Base-by-base conservation (phyloP, 2,113 vertebrate species). In the Neofelis nebulosa region DNA sequence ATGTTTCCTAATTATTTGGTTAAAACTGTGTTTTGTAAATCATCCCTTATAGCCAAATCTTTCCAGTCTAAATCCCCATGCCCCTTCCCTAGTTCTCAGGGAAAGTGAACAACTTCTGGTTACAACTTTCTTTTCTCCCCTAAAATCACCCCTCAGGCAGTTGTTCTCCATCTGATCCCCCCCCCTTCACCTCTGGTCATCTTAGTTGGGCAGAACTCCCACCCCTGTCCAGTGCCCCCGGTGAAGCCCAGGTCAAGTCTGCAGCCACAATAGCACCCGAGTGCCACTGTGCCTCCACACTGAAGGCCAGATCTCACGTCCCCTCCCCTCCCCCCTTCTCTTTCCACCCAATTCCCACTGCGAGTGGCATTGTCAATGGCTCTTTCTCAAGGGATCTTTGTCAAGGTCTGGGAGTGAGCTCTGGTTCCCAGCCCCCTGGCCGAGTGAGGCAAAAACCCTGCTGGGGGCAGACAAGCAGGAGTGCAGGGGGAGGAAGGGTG, bases 341-440 rank as follows among this genome's bases (percentile, higher is more conserved):
- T 92, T 80, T 82, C 76, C 48, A 79, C 38, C 57, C 69, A 57
- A 7, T 96, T 93, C 94, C 78, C 94, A 82, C 79, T 87, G 45
- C 76, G 65, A 92, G 52, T 9, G 52, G 80, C 65, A 36, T 0
- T 33, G 16, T 97, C 94, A 89, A 95, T 68, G 57, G 80, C 69
- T 92, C 83, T 71, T 93, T 96, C 79, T 94, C 69, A 97, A 95
- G 89, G n/a, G 81, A 50, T 88, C 92, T 92, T 95, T 97, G 90
- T 96, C 57, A 74, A 80, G 36, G 55, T 74, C 95, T 97, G 94
- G 57, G 52, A 98, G 90, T 7, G 1, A 48, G 96, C 79, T 87
- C 23, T 80, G 63, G 95, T 98, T 98, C 98, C 97, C 96, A 98
- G 90, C 68, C 80, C 57, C 74, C 78, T 11, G 31, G 74, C 88